Conservation (phyloP, 2,113 vertebrate genomes). For the Ascaphus truei region DNA sequence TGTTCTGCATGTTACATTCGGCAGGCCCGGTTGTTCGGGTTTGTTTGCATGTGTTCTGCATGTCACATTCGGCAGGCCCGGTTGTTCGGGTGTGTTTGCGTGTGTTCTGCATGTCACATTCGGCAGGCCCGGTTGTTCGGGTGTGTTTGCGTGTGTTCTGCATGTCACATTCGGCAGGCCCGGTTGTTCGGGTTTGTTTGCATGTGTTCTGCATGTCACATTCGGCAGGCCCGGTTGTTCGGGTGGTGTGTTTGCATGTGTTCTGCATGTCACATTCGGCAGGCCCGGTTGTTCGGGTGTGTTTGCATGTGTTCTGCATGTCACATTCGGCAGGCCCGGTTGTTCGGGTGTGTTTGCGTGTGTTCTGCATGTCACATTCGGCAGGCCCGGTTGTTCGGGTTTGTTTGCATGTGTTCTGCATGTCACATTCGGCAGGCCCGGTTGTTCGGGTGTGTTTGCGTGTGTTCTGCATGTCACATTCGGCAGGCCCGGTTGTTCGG, state of each 20-base stretch:
- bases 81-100: background rate
- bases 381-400: background rate
- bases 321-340: background rate
- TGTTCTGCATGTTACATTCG: background rate
- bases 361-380: background rate
- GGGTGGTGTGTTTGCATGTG: background rate
- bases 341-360: slow-evolving; percentile 1
- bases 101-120: slow-evolving; percentile 6
- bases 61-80: background rate
- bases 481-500: background rate
- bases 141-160: slow-evolving; percentile 4
- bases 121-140: background rate
- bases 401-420: too few species aligned
- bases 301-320: too few species aligned
- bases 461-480: slow-evolving; percentile 6
- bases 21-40: background rate
- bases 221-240: background rate
- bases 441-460: background rate
- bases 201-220: too few species aligned
- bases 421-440: background rate
- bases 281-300: background rate
- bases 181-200: background rate
- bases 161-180: background rate
- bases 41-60: too few species aligned
- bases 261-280: background rate